Percentiles rank a stretch among this genome's conserved stretches.
Conservation (phyloP, 2,888 invertebrate genomes). For the Torymus tubicola region DNA sequence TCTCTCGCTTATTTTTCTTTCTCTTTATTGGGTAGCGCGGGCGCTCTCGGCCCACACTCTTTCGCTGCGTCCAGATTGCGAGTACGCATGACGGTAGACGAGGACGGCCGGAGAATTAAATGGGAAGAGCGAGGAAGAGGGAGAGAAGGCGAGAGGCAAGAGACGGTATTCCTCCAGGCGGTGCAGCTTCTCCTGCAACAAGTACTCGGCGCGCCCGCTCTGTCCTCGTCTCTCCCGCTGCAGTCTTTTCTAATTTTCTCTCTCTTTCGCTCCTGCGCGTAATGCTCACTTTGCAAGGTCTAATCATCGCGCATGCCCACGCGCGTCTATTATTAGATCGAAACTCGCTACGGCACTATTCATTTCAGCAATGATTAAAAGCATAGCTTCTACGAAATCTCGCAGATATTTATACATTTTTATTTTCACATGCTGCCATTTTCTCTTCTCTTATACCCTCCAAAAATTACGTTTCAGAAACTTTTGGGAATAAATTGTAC, state of each 20-base stretch:
- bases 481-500: no score
- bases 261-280: not conserved
- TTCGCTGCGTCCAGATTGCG: slow-evolving; percentile 37
- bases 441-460: no score
- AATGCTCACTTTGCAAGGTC: slow-evolving; percentile 6
- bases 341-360: not conserved
- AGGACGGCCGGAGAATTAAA: slow-evolving; percentile 50
- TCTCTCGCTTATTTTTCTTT: slow-evolving; percentile 37
- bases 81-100: slow-evolving; percentile 54
- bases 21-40: slow-evolving; percentile 33
- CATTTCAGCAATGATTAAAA: slow-evolving; percentile 28
- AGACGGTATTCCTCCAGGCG: slow-evolving; percentile 62
- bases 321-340: slow-evolving; percentile 23
- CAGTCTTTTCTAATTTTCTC: slow-evolving; percentile 40
- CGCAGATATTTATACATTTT: no score
- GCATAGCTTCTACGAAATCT: not conserved
- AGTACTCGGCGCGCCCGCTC: slow-evolving; percentile 31
- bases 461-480: no score
- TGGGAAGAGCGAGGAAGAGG: slow-evolving; percentile 40
- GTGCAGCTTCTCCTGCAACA: slow-evolving; percentile 63
- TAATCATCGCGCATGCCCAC: slow-evolving; percentile 20
- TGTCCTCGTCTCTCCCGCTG: slow-evolving; percentile 30
- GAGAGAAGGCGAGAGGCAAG: slow-evolving; percentile 44
- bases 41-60: slow-evolving; percentile 25
- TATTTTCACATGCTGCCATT: no score